These are phyloP conservation scores for Pasiphila rectangulata DNA, from an alignment of 2,888 invertebrate species.

Conservation along the genomic window DNA sequence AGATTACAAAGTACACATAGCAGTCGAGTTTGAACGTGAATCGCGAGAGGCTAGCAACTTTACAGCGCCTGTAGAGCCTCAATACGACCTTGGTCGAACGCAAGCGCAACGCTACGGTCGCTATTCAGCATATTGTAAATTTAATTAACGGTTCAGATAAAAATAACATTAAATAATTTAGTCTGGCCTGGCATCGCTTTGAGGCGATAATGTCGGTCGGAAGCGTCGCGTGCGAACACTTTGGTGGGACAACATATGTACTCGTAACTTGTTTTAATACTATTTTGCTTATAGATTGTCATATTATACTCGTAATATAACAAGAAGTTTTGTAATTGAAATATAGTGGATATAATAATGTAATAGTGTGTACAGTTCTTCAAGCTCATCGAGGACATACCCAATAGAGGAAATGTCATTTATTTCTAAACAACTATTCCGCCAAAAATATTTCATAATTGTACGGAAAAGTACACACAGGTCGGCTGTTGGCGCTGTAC, in stretches of 20 bases:
- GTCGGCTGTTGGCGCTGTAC: too few relatives aligned
- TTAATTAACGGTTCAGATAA: conserved; percentile 34
- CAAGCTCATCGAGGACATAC: too few relatives aligned
- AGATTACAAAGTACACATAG: conserved; percentile 33
- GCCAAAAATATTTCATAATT: too few relatives aligned
- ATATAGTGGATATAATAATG: too few relatives aligned
- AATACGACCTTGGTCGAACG: conserved; percentile 59
- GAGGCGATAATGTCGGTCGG: too few relatives aligned
- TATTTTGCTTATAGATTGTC: too few relatives aligned
- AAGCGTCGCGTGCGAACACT: conserved; percentile 19
- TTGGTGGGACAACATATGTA: conserved; percentile 14
- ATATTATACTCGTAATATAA: neutral
- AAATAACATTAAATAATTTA: conserved; percentile 27
- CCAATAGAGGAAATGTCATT: too few relatives aligned
- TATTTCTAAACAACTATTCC: too few relatives aligned
- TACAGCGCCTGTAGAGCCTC: conserved; percentile 63
- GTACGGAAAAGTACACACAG: too few relatives aligned
- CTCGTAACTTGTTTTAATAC: too few relatives aligned
- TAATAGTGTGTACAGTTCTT: too few relatives aligned
- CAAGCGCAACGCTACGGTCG: conserved; percentile 58
- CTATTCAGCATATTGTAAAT: conserved; percentile 38
- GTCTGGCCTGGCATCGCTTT: neutral
- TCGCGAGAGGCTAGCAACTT: conserved; percentile 38
- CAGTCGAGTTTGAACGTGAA: conserved; percentile 38
- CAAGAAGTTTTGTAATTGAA: too few relatives aligned